A percentile compares a stretch with the other conserved stretches of the same genome.
phyloP scores from a whole-genome alignment of 2,888 invertebrate genomes.

The Crossocerus cetratus region DNA sequence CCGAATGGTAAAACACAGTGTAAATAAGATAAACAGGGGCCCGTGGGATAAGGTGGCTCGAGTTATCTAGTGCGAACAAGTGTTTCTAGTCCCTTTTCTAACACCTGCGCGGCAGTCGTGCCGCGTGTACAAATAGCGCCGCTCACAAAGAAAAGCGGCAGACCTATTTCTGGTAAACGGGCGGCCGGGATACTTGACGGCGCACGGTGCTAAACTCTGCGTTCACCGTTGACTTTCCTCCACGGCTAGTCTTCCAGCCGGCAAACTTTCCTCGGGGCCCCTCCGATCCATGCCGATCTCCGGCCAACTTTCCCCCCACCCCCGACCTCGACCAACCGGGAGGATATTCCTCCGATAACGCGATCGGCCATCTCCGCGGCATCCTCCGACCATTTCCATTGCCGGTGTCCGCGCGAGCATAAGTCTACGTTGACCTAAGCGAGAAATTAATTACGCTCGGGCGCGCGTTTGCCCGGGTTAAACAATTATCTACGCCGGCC shows the following conservation, averaged over 20 bases:
- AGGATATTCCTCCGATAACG: too few relatives aligned
- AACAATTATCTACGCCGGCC: constrained; percentile 3
- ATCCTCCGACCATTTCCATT: constrained; percentile 46
- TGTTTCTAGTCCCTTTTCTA: constrained; percentile 30
- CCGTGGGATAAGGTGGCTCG: constrained; percentile 10
- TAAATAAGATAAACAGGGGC: constrained; percentile 31
- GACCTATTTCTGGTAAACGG: constrained; percentile 42
- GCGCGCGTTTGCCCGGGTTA: constrained; percentile 10
- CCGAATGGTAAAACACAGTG: constrained; percentile 27
- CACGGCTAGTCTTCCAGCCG: constrained; percentile 25
- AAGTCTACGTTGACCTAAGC: constrained; percentile 20
- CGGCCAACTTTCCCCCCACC: constrained; percentile 32
- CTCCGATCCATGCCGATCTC: constrained; percentile 27
- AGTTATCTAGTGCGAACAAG: constrained; percentile 41
- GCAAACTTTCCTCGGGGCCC: constrained; percentile 42
- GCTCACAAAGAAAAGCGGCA: constrained; percentile 30
- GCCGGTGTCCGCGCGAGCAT: constrained; percentile 19
- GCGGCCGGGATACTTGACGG: constrained; percentile 29
- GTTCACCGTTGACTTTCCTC: constrained; percentile 32
- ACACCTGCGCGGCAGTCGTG: constrained; percentile 13
- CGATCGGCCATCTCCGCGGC: constrained; percentile 14
- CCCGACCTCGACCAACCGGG: too few relatives aligned
- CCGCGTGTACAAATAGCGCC: constrained; percentile 3
- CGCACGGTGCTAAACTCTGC: constrained; percentile 4
- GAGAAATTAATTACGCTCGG: constrained; percentile 50